Evolutionary conservation across 1,140 invertebrate genomes (phyloP), one percentile per base, ranked within the genome.

Genomic region (Papilio machaon): DNA sequence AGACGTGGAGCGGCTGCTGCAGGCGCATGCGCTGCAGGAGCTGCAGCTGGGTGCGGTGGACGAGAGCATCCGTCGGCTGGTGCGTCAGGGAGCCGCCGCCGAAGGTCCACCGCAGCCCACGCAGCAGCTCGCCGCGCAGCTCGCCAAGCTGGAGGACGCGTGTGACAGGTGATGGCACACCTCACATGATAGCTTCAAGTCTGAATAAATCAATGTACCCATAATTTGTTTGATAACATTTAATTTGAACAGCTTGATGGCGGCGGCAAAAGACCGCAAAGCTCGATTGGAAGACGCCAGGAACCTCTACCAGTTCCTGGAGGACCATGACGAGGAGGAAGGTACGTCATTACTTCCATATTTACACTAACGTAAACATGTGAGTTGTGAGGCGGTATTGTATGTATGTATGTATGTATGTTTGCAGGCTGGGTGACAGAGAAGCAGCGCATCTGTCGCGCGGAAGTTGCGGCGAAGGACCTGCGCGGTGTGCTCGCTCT

Each of bases 221-320:
- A n/a, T n/a, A n/a, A n/a, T 58, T 58, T 7, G 5, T 86, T 85
- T 80, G 60, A 15, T 60, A 30, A 13, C 81, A 73, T 81, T 80
- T n/a, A n/a, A 60, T 30, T 70, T 47, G 80, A 87, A 9, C 84
- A 96, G 96, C 70, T 91, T 98, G 35, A 92, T 97, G 11, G 97
- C 97, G 64, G 95, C 97, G 64, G 97, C 97, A 58, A 97, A 97
- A 81, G 96, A 97, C 81, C 96, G 98, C 19, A 97, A 98, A 80
- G 96, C 96, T 0, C 96, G 97, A 9, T 94, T 99, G 13, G 98
- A 99, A 90, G 98, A 99, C 83, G 98, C 98, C 0, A 95, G 98
- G 82, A 98, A 98, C 88, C 98, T 99, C 87, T 99, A 98, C 91
- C 98, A 99, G 90, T 99, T 99, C 93, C 95, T 99, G 77, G 97